Evolutionary conservation across 2,113 vertebrate species (phyloP).

Genomic region (Megaceryle maxima): DNA sequence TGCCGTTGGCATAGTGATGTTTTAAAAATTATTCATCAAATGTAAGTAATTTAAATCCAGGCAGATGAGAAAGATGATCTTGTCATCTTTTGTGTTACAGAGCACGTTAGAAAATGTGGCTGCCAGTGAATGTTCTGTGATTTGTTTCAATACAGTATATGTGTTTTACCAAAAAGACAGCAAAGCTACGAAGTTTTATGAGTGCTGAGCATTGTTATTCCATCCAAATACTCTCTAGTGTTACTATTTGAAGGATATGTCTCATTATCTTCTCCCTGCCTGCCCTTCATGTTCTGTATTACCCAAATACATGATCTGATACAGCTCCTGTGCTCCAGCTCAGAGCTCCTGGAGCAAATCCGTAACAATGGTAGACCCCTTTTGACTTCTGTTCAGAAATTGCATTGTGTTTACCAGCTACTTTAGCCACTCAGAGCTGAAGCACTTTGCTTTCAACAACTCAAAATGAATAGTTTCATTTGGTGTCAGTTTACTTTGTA

Average conservation of each 20-base stretch:
- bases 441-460: not conserved
- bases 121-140: constrained; percentile 9
- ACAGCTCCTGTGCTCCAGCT: not conserved
- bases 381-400: not conserved
- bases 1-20: not conserved
- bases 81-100: constrained; percentile 35
- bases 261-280: constrained; percentile 54
- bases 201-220: constrained; percentile 44
- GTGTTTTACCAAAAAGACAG: constrained; percentile 40
- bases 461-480: constrained; percentile 2
- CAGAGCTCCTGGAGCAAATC: constrained; percentile 18
- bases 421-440: not conserved
- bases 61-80: constrained; percentile 3
- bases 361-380: constrained; percentile 23
- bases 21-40: constrained; percentile 24
- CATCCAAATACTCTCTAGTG: constrained; percentile 51
- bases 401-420: not conserved
- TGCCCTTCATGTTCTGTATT: constrained; percentile 24
- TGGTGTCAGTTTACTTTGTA: constrained; percentile 23
- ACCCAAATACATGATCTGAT: not conserved
- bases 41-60: not conserved
- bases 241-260: constrained; percentile 61
- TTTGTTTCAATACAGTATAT: constrained; percentile 26
- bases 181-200: constrained; percentile 32
- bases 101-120: constrained; percentile 11